A percentile compares a stretch with the other conserved stretches of the same genome.
Evolutionary conservation across 2,113 vertebrate genomes (phyloP).

Genomic region (Python bivittatus): DNA sequence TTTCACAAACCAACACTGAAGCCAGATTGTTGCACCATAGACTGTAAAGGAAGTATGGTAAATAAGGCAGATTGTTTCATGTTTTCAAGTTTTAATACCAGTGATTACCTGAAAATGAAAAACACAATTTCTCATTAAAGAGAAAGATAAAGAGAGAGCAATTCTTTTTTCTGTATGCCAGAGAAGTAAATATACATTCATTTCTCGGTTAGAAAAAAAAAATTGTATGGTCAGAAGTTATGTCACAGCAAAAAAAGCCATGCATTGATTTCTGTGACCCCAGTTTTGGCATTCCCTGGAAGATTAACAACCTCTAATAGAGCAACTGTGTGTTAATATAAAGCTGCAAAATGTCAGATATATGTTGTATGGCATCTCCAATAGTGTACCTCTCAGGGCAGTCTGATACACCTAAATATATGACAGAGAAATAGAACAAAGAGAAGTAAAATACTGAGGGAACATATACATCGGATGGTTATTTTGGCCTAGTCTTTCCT

Average conservation of each 20-base stretch:
- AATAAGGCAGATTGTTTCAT: background rate
- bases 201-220: constrained; percentile 9
- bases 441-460: background rate
- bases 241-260: background rate
- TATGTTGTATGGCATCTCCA: background rate
- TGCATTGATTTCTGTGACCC: background rate
- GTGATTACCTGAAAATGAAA: background rate
- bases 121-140: background rate
- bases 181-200: background rate
- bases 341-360: background rate
- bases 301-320: background rate
- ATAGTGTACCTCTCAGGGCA: background rate
- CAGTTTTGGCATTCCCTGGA: background rate
- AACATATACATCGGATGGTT: background rate
- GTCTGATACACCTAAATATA: no score
- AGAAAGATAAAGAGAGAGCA: background rate
- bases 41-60: background rate
- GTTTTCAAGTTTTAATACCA: background rate
- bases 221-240: background rate
- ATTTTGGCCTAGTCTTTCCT: background rate
- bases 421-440: background rate
- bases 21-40: no score
- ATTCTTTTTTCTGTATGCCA: background rate
- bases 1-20: background rate
- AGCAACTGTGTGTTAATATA: background rate